Evolutionary conservation across 2,113 vertebrate species (phyloP).

Genomic region (human (Homo sapiens)): GRCh38 chr1:210333001-210333500

Average conservation of each 20-base stretch:
- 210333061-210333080: background rate
- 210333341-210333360: background rate
- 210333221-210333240: background rate
- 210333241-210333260: background rate
- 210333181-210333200: background rate
- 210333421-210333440: background rate
- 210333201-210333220: no score
- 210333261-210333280: background rate
- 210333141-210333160: background rate
- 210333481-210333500: background rate
- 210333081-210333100: background rate
- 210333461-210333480: background rate
- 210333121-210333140: background rate
- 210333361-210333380: background rate
- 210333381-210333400: background rate
- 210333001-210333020: background rate
- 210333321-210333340: background rate
- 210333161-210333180: background rate
- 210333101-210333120: background rate
- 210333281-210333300: background rate
- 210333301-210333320: background rate
- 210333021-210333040: background rate
- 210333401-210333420: background rate
- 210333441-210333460: background rate
- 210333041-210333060: background rate